Conservation (phyloP, 2,797 vertebrate species). For the Pampus argenteus region DNA sequence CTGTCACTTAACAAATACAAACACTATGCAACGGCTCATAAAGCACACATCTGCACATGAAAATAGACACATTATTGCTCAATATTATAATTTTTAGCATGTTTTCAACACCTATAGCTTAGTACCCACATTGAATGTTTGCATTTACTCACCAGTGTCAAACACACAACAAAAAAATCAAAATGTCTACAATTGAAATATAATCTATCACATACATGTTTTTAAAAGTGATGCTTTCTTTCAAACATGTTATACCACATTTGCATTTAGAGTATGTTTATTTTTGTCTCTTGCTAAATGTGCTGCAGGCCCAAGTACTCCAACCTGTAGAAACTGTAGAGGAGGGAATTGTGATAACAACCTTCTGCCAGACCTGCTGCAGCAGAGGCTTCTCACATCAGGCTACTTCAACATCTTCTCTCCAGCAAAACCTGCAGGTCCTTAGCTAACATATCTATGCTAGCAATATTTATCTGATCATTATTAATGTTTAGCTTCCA, state of each 20-base stretch:
- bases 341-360: conserved; percentile 66
- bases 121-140: background rate
- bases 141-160: background rate
- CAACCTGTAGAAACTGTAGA: conserved; percentile 79
- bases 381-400: conserved; percentile 76
- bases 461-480: too few relatives aligned
- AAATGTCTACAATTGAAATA: background rate
- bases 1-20: conserved; percentile 1
- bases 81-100: background rate
- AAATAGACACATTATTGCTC: background rate
- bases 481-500: too few relatives aligned
- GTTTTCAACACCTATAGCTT: background rate
- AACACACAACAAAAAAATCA: background rate
- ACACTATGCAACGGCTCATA: background rate
- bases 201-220: background rate
- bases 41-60: background rate
- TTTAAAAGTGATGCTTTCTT: background rate
- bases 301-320: conserved; percentile 53
- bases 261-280: background rate
- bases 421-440: conserved; percentile 75
- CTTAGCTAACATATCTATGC: background rate
- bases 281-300: background rate
- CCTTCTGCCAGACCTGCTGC: conserved; percentile 69
- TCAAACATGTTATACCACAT: background rate
- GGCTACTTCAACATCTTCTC: conserved; percentile 73